These are phyloP conservation scores for Odocoileus virginianus DNA, from an alignment of 2,113 vertebrate species.

Conservation along the genomic window DNA sequence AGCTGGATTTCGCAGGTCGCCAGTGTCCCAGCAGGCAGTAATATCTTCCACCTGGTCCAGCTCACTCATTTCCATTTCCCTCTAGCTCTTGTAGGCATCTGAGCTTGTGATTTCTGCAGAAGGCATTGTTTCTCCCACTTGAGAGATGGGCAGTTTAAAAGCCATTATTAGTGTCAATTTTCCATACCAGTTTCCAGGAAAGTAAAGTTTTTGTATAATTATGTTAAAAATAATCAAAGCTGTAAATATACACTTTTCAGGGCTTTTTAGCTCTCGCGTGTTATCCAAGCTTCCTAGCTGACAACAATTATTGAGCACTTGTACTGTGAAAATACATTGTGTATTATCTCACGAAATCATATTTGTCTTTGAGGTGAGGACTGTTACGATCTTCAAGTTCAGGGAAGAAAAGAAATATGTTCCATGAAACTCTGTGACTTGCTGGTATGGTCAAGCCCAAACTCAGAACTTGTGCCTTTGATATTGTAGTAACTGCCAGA, in stretches of 20 bases:
- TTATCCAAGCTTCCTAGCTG: neutral
- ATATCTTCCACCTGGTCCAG: neutral
- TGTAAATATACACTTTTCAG: neutral
- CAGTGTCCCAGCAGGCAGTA: neutral
- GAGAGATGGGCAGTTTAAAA: neutral
- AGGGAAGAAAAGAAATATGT: neutral
- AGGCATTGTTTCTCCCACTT: neutral
- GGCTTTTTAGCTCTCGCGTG: neutral
- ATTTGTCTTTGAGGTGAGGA: neutral
- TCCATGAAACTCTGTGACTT: neutral
- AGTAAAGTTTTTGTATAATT: neutral
- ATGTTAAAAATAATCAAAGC: neutral
- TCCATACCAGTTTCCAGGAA: neutral
- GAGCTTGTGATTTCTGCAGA: neutral
- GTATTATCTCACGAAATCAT: neutral
- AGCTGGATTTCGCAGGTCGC: neutral
- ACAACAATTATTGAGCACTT: neutral
- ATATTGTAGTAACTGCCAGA: neutral
- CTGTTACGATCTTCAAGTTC: neutral
- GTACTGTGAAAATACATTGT: neutral
- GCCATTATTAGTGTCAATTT: neutral
- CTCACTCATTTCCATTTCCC: neutral
- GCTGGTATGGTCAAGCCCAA: neutral
- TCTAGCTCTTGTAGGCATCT: neutral
- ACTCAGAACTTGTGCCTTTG: neutral